Conservation (phyloP, 2,113 vertebrate species). For the Eulemur rufifrons region DNA sequence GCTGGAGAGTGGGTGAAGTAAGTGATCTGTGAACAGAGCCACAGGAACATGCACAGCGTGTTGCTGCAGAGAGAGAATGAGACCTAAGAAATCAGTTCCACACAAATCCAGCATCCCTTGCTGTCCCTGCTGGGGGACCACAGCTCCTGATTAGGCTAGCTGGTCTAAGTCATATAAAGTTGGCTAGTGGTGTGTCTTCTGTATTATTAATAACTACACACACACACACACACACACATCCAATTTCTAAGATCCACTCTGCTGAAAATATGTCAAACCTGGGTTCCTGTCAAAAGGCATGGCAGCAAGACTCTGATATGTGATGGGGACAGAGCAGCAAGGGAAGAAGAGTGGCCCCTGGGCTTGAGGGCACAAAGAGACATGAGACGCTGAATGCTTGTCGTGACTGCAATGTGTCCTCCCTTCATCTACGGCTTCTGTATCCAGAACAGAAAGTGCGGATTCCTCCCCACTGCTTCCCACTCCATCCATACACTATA, state of each 20-base stretch:
- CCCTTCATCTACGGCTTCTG: not conserved
- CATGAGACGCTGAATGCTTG: not conserved
- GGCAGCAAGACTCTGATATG: not conserved
- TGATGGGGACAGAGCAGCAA: not conserved
- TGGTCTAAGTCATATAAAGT: not conserved
- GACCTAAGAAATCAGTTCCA: not conserved
- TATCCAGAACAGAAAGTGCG: not conserved
- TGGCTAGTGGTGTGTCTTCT: not conserved
- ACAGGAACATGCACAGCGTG: fast-evolving
- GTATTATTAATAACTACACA: not conserved
- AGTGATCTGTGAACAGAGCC: not conserved
- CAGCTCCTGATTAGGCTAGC: not conserved
- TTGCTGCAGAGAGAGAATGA: not conserved
- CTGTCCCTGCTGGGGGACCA: not conserved
- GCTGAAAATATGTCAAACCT: not conserved
- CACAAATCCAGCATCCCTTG: not conserved
- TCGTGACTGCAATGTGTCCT: not conserved
- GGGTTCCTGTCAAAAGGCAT: not conserved
- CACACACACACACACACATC: not conserved
- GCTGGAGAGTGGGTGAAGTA: not conserved
- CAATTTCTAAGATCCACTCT: not conserved
- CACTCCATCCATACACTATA: not conserved
- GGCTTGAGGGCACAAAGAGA: not conserved
- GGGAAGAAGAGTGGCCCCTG: not conserved
- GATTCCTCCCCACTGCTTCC: not conserved